phyloP scores from a whole-genome alignment of 2,888 invertebrate species.

The Troilus luridus region DNA sequence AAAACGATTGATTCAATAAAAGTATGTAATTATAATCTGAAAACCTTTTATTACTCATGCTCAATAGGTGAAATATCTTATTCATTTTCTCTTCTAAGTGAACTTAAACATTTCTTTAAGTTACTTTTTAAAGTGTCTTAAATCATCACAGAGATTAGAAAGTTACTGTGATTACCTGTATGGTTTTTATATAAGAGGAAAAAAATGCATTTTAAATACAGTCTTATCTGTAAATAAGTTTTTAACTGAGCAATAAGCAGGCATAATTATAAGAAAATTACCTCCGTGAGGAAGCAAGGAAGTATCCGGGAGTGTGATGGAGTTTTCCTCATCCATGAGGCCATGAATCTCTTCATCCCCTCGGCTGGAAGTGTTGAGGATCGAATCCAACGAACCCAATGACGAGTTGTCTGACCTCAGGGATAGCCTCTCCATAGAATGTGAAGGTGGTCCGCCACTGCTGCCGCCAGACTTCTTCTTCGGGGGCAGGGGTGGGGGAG shows the following conservation, averaged over 20 bases:
- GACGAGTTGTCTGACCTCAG: constrained; percentile 82
- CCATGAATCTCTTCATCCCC: constrained; percentile 80
- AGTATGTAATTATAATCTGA: too few species aligned
- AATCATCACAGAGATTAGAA: too few species aligned
- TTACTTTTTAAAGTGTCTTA: too few species aligned
- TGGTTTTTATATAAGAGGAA: too few species aligned
- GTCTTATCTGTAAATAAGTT: neutral
- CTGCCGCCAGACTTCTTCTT: constrained; percentile 69
- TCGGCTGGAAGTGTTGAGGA: constrained; percentile 88
- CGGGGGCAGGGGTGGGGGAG: constrained; percentile 76
- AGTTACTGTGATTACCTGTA: too few species aligned
- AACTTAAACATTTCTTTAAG: too few species aligned
- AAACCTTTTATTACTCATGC: too few species aligned
- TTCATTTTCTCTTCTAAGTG: too few species aligned
- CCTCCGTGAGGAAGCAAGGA: constrained; percentile 57
- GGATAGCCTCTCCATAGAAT: constrained; percentile 66
- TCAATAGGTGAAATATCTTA: too few species aligned
- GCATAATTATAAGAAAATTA: neutral
- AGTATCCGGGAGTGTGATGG: constrained; percentile 60
- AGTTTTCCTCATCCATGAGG: constrained; percentile 68
- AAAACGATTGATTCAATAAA: too few species aligned
- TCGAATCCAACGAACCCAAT: constrained; percentile 87
- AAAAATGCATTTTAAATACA: neutral
- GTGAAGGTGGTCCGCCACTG: constrained; percentile 57
- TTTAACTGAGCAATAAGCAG: neutral